Percentiles rank a stretch among this genome's conserved stretches.
Conservation (phyloP, 2,888 invertebrate genomes). For the Hypercompe scribonia region DNA sequence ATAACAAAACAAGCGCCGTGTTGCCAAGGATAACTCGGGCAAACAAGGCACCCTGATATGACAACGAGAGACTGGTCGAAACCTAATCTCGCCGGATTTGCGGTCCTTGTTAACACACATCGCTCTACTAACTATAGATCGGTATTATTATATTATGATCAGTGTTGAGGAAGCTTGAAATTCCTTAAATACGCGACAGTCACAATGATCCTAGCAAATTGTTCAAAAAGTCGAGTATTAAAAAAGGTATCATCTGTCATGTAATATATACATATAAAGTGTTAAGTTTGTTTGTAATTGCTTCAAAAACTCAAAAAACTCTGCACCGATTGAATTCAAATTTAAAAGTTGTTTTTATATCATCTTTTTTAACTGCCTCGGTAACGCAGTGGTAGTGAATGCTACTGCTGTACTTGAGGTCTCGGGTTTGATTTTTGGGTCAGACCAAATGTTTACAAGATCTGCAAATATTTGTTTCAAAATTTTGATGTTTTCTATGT, state of each 20-base stretch:
- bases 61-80: constrained; percentile 30
- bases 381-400: too few species aligned
- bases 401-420: too few species aligned
- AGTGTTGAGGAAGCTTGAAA: neutral
- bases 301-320: neutral
- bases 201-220: neutral
- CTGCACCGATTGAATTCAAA: too few species aligned
- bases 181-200: neutral
- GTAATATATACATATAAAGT: neutral
- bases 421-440: too few species aligned
- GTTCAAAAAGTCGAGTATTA: neutral
- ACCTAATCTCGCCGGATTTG: constrained; percentile 47
- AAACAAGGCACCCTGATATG: constrained; percentile 40
- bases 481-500: too few species aligned
- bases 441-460: too few species aligned
- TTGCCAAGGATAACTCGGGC: constrained; percentile 38
- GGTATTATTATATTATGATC: neutral
- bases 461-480: too few species aligned
- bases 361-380: too few species aligned
- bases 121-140: constrained; percentile 20
- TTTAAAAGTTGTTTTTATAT: too few species aligned
- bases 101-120: constrained; percentile 33
- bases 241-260: neutral
- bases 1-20: constrained; percentile 37
- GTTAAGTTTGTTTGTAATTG: neutral